Base-by-base conservation (phyloP, 1,140 invertebrate genomes). In the Radopholus similis region DNA sequence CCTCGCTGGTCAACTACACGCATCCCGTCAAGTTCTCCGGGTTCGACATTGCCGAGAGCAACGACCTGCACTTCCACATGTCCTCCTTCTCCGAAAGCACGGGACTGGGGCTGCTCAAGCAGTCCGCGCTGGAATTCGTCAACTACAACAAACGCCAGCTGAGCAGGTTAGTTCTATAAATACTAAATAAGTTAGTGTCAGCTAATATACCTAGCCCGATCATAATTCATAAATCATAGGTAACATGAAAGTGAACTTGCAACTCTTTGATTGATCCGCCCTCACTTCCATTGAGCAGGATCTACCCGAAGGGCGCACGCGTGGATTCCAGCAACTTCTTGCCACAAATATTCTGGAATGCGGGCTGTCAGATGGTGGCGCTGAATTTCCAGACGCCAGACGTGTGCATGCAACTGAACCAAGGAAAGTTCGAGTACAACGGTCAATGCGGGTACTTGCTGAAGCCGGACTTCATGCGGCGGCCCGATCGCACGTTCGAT, bases 381-480 rank as follows among this genome's bases (percentile, higher is more conserved):
- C 86, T 99, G n/a, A 99, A 99, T 86, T 99, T 98, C 85, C 96
- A 99, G 88, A 98, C 95, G 13, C 89, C 95, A 15, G 96, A 99
- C 87, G 86, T 99, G 68, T 94, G 94, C 13, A 97, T 99, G 94
- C 96, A 99, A 86, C 86, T 99, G 63, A 99, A 99, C 86, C 95
- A 97, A 86, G 96, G 96, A 70, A 99, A 98, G 87, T 99, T 98
- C 85, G 96, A 99, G 83, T 97, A 97, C 82, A 74, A 77, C 82
- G 80, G 68, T 23, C 42, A 58, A 66, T 94, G 89, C 79, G 94
- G 95, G 4, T 99, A 96, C 85, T 85, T 99, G 13, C 85, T 99
- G 59, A 99, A 99, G 83, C 95, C 95, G 1, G 95, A 99, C 84
- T 99, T 98, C 86, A 98, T 99, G 95, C 86, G 95, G 70, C 86